Percentiles rank a stretch among this genome's conserved stretches.
These are phyloP conservation scores for Platycheirus albimanus DNA, from an alignment of 2,888 invertebrate species.

Conservation along the genomic window DNA sequence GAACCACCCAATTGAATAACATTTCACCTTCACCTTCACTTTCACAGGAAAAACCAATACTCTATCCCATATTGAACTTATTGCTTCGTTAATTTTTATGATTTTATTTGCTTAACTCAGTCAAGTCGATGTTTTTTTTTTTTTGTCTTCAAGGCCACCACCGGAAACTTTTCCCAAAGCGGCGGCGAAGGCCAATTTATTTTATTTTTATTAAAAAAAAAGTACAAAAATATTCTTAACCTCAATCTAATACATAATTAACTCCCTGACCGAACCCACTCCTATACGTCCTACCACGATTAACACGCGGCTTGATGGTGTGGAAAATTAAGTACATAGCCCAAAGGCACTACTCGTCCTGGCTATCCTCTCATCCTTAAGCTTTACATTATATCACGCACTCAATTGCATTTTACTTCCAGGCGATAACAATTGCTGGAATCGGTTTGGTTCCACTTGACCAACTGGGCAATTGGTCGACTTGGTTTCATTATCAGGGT, in stretches of 20 bases:
- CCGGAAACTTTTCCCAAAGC: constrained; percentile 21
- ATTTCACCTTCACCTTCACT: too few relatives aligned
- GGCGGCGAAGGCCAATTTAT: not conserved
- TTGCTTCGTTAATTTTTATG: not conserved
- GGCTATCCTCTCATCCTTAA: too few relatives aligned
- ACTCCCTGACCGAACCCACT: not conserved
- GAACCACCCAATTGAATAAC: too few relatives aligned
- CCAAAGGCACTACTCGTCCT: not conserved
- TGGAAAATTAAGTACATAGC: constrained; percentile 37
- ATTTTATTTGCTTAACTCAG: constrained; percentile 1
- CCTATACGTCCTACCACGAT: not conserved
- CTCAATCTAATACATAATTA: not conserved
- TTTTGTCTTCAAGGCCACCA: constrained; percentile 29
- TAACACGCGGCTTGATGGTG: constrained; percentile 1
- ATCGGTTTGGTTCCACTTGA: constrained; percentile 80
- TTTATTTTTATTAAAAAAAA: constrained; percentile 43
- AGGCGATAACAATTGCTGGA: constrained; percentile 80
- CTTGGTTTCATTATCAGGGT: constrained; percentile 81
- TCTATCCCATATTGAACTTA: not conserved
- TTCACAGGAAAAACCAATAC: too few relatives aligned
- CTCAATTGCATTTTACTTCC: constrained; percentile 80
- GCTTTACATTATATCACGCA: constrained; percentile 8
- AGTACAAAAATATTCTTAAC: constrained; percentile 38
- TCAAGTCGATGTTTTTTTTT: not conserved
- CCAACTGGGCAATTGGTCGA: constrained; percentile 81